Base-by-base conservation (phyloP, 2,797 vertebrate genomes). In the Acanthopagrus latus region DNA sequence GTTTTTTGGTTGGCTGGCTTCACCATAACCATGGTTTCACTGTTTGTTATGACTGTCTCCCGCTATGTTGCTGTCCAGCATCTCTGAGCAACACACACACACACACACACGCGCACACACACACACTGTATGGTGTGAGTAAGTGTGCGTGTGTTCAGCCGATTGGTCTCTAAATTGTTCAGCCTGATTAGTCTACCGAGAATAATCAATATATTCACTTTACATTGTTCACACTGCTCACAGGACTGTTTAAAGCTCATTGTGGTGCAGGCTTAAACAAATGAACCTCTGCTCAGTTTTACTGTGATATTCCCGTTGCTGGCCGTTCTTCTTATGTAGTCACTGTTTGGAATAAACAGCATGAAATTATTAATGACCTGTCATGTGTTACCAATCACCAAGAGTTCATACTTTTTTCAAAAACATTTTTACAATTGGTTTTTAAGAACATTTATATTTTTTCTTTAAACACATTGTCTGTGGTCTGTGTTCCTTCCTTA, bases 11-110 rank as follows among this genome's bases (percentile, higher is more conserved):
- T 80, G 60, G 60, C 50, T 12, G 27, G 29, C 44, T 55, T 71
- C 64, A 63, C 71, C 29, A 77, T 85, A 83, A 78, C 83, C 82
- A 82, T 85, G 76, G 86, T 87, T 84, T 75, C 84, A 79, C 69
- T 86, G 63, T 89, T 88, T 88, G 74, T 86, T 89, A 57, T 82
- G 81, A 79, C 68, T 80, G 43, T 67, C n/a, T 33, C 27, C 29
- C 52, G n/a, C 13, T 29, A 7, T 64, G 78, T 65, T 80, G 69
- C 59, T 41, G 74, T 77, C 57, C 81, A 81, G 47, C 64, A 55
- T 81, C 70, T 59, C 69, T 52, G n/a, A 78, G 70, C 57, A 78
- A 70, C 70, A 58, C 52, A 44, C 41, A 50, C 48, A 64, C 60
- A 58, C 7, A 33, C 33, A 8, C 33, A 8, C 33, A 33, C 7